Evolutionary conservation across 2,888 invertebrate species (phyloP), one percentile per base, ranked within the genome.

Genomic region (Ophioninae sp.): DNA sequence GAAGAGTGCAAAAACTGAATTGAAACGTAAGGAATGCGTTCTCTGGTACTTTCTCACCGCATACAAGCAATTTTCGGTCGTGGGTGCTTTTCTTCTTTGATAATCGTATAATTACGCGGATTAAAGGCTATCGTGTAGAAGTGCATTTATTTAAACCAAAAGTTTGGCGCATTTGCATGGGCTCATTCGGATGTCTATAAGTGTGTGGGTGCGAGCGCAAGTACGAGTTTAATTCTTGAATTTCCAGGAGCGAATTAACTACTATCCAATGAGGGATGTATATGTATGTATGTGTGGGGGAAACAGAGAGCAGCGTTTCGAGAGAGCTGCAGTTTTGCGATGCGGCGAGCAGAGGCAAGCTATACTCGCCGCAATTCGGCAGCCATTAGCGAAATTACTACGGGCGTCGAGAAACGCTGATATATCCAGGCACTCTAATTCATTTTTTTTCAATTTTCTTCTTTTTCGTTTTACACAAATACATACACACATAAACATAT

Each of bases 311-410:
- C n/a, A 77, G 77, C 68, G 77, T 78, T 79, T 79, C 50, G 70
- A 69, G 59, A 77, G 78, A 78, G 83, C 80, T 78, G 74, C 79
- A 59, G 44, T 77, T 77, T 61, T 68, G 72, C 56, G 78, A 78
- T 68, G 79, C 73, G 13, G 62, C 20, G 75, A 79, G 78, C 75
- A 65, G 75, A 79, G 65, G 75, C 30, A 65, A 62, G 85, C 72
- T 79, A 76, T 83, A 79, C 85, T 84, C 79, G 84, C 85, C 81
- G 86, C 88, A 87, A 90, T 89, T 88, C 88, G 84, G 86, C n/a
- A 86, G 86, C 91, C 92, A 92, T 92, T 92, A 92, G 91, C 91
- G 88, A 91, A 92, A 92, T 92, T 92, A 89, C 90, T 90, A 88
- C 77, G 83, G 59, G 67, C 87, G 85, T 85, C 79, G 78, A 81